Evolutionary conservation across 2,113 vertebrate genomes (phyloP).

Genomic region (Propithecus coquereli): DNA sequence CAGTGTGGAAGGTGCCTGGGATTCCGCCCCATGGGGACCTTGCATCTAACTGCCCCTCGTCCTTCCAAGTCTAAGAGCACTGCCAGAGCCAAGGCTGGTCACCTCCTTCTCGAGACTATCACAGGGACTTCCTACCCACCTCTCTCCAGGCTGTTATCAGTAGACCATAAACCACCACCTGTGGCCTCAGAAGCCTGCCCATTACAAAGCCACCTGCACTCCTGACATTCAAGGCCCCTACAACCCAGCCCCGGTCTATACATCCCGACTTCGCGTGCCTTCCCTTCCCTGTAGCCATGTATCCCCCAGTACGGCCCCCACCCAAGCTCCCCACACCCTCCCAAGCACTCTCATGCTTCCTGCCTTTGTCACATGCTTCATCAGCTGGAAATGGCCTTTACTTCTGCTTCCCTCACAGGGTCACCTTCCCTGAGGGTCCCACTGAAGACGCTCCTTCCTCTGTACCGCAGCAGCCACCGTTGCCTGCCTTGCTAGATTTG

Average conservation of each 20-base stretch:
- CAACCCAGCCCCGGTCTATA: neutral
- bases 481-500: neutral
- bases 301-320: neutral
- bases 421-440: neutral
- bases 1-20: accelerated
- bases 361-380: neutral
- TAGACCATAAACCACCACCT: accelerated
- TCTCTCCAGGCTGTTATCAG: no score
- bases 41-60: accelerated
- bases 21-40: accelerated
- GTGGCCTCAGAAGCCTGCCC: neutral
- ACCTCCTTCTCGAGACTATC: neutral
- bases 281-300: no score
- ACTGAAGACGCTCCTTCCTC: accelerated
- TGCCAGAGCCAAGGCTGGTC: neutral
- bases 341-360: neutral
- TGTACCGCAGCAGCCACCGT: accelerated
- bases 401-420: neutral
- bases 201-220: accelerated
- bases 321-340: neutral
- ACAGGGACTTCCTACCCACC: neutral
- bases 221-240: neutral
- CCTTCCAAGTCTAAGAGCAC: neutral
- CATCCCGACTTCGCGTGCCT: accelerated
- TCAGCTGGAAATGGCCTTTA: neutral